phyloP scores from a whole-genome alignment of 2,888 invertebrate species.

The Aromia moschata region DNA sequence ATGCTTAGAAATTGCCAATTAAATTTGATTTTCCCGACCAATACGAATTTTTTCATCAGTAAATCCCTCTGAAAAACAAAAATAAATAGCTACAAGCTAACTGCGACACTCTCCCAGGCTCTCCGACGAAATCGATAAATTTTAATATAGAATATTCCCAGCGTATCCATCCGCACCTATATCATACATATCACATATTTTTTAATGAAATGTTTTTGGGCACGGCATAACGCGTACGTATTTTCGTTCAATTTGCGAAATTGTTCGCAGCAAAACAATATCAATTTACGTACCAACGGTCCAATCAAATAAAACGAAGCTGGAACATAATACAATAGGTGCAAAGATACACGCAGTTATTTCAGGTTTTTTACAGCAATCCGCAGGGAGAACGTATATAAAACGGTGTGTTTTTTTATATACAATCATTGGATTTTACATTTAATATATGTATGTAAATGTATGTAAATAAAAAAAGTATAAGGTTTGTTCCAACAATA shows the following conservation, averaged over 20 bases:
- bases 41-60: too few relatives aligned
- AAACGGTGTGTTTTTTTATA: too few relatives aligned
- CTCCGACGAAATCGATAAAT: slow-evolving; percentile 15
- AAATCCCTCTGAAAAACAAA: slow-evolving; percentile 4
- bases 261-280: slow-evolving; percentile 45
- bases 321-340: slow-evolving; percentile 43
- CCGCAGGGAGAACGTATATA: too few relatives aligned
- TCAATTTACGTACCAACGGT: slow-evolving; percentile 46
- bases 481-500: too few relatives aligned
- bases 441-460: too few relatives aligned
- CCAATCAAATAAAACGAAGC: slow-evolving; percentile 43
- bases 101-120: neutral
- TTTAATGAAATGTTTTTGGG: slow-evolving; percentile 22
- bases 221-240: slow-evolving; percentile 22
- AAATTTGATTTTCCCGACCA: neutral
- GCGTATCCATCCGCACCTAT: slow-evolving; percentile 4
- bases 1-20: too few relatives aligned
- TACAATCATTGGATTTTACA: too few relatives aligned
- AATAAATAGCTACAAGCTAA: neutral
- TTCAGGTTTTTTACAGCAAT: slow-evolving; percentile 1
- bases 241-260: slow-evolving; percentile 45
- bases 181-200: slow-evolving; percentile 4
- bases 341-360: slow-evolving; percentile 36
- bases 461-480: too few relatives aligned
- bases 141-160: slow-evolving; percentile 25